Percentiles rank a stretch among this genome's conserved stretches.
These are phyloP conservation scores for Caradrina clavipalpis DNA, from an alignment of 2,888 invertebrate species.

Conservation along the genomic window DNA sequence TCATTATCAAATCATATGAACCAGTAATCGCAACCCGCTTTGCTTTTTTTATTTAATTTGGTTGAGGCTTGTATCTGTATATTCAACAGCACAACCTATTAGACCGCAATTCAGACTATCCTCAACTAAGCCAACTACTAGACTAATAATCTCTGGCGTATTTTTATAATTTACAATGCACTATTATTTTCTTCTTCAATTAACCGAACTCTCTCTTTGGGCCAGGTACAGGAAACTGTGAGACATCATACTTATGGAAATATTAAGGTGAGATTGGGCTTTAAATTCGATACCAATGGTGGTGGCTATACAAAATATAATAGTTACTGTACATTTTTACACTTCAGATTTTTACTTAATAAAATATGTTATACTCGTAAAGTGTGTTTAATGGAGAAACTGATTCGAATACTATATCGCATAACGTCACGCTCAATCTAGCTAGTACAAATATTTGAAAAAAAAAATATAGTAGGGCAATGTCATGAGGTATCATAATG, in stretches of 20 bases:
- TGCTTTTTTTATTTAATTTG: constrained; percentile 61
- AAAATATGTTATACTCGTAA: neutral
- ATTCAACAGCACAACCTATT: constrained; percentile 58
- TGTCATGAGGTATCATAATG: constrained; percentile 33
- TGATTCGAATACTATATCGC: constrained; percentile 6
- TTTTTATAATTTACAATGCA: constrained; percentile 66
- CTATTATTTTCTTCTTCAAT: constrained; percentile 82
- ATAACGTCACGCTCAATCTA: constrained; percentile 20
- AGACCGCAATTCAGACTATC: constrained; percentile 37
- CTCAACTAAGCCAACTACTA: constrained; percentile 54
- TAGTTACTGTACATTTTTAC: neutral
- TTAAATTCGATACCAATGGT: constrained; percentile 71
- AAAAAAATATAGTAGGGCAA: constrained; percentile 5
- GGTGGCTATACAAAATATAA: constrained; percentile 58
- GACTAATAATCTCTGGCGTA: constrained; percentile 61
- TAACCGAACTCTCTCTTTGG: constrained; percentile 90
- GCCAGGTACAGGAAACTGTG: constrained; percentile 93
- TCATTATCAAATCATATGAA: constrained; percentile 40
- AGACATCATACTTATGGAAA: constrained; percentile 93
- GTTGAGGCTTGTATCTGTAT: constrained; percentile 68
- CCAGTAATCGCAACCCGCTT: constrained; percentile 59
- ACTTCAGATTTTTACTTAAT: neutral
- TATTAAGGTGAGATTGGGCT: constrained; percentile 92
- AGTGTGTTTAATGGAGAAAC: constrained; percentile 4
- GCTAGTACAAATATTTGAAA: constrained; percentile 29